phyloP scores from a whole-genome alignment of 1,140 invertebrate species.

The Atta texana region DNA sequence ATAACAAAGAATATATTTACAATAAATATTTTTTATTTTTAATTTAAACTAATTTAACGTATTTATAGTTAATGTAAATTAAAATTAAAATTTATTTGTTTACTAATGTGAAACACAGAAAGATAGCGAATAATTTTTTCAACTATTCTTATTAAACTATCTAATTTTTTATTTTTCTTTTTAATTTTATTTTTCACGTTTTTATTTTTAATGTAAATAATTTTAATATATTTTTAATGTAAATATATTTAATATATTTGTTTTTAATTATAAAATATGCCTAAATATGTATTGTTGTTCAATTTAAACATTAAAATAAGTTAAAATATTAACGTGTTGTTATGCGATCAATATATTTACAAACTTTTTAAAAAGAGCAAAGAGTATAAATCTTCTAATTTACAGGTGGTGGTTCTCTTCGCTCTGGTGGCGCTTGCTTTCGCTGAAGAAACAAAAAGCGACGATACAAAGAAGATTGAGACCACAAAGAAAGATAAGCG shows the following conservation, averaged over 20 bases:
- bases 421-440: conserved; percentile 78
- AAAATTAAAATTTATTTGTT: background rate
- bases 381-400: background rate
- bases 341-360: background rate
- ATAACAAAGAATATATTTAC: background rate
- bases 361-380: background rate
- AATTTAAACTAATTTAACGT: background rate
- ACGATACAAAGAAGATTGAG: conserved; percentile 25
- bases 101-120: background rate
- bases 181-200: background rate
- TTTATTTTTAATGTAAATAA: background rate
- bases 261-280: background rate
- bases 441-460: conserved; percentile 69
- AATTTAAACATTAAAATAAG: too few relatives aligned
- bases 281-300: too few relatives aligned
- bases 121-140: background rate
- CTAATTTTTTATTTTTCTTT: background rate
- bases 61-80: background rate
- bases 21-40: background rate
- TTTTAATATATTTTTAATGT: background rate
- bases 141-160: conserved; percentile 7
- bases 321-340: too few relatives aligned
- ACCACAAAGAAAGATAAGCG: conserved; percentile 79
- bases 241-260: background rate
- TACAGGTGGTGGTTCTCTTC: conserved; percentile 77